A percentile compares a stretch with the other conserved stretches of the same genome.
phyloP scores from a whole-genome alignment of 2,113 vertebrate species.

The Polyodon spathula region DNA sequence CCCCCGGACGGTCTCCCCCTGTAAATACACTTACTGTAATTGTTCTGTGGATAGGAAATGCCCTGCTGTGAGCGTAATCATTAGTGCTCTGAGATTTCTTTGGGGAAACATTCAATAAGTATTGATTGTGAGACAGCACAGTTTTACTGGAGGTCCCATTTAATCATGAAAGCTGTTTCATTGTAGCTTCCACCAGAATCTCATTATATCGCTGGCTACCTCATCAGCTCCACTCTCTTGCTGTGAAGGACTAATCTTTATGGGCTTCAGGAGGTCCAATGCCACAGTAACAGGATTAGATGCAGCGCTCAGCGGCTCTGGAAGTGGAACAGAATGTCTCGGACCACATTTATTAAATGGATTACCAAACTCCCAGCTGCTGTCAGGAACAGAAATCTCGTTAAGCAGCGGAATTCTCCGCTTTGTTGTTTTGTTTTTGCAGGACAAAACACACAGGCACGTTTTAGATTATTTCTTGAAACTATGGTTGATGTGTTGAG shows the following conservation, averaged over 20 bases:
- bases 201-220: slow-evolving; percentile 72
- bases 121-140: slow-evolving; percentile 57
- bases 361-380: too few species aligned
- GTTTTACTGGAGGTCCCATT: slow-evolving; percentile 68
- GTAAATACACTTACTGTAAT: background rate
- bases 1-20: background rate
- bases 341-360: too few species aligned
- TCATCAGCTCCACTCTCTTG: slow-evolving; percentile 69
- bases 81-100: slow-evolving; percentile 31
- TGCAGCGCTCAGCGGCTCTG: too few species aligned
- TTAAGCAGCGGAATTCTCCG: too few species aligned
- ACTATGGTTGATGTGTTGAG: too few species aligned
- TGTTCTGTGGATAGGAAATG: background rate
- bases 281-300: slow-evolving; percentile 58
- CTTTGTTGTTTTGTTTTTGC: too few species aligned
- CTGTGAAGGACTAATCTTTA: slow-evolving; percentile 63
- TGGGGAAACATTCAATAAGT: slow-evolving; percentile 57
- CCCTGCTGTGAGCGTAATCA: background rate
- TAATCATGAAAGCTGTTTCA: slow-evolving; percentile 76
- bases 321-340: too few species aligned
- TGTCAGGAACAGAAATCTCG: too few species aligned
- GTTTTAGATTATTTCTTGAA: too few species aligned
- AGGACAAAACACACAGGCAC: too few species aligned
- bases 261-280: slow-evolving; percentile 53
- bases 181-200: slow-evolving; percentile 61